Evolutionary conservation across 2,888 invertebrate genomes (phyloP).

Genomic region (Papilio demoleus): DNA sequence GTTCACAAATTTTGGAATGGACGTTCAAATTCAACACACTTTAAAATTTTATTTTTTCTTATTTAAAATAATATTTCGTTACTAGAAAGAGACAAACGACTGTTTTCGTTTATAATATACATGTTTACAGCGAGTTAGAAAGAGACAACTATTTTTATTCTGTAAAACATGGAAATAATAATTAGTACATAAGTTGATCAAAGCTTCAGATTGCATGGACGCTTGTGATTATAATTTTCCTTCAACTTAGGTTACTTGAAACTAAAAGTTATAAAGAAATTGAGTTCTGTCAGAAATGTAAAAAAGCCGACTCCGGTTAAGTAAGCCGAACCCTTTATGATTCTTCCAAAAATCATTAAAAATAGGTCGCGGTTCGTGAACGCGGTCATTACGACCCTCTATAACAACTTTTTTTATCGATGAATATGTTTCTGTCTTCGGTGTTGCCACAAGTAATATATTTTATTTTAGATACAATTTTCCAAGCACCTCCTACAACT

Average conservation of each 20-base stretch:
- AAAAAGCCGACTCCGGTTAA: conserved; percentile 22
- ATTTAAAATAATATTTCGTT: too few species aligned
- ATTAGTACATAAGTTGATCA: too few species aligned
- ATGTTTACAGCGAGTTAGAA: background rate
- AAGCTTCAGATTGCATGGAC: conserved; percentile 13
- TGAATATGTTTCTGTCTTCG: conserved; percentile 26
- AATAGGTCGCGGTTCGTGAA: conserved; percentile 79
- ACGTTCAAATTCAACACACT: too few species aligned
- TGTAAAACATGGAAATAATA: background rate
- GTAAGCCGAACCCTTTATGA: conserved; percentile 63
- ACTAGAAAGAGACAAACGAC: too few species aligned
- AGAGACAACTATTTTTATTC: background rate
- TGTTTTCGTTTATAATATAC: background rate
- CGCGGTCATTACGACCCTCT: conserved; percentile 67
- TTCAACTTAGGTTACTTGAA: too few species aligned
- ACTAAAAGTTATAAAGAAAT: too few species aligned
- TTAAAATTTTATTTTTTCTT: too few species aligned
- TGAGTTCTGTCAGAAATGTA: too few species aligned
- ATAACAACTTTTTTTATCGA: conserved; percentile 59
- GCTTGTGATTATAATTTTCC: too few species aligned
- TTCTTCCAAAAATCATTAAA: conserved; percentile 81
- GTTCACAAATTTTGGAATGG: too few species aligned
- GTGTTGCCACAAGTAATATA: conserved; percentile 29
- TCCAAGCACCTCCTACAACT: too few species aligned
- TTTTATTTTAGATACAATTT: background rate